These are phyloP conservation scores for Megaleporinus macrocephalus DNA, from an alignment of 2,113 vertebrate species.

Conservation along the genomic window DNA sequence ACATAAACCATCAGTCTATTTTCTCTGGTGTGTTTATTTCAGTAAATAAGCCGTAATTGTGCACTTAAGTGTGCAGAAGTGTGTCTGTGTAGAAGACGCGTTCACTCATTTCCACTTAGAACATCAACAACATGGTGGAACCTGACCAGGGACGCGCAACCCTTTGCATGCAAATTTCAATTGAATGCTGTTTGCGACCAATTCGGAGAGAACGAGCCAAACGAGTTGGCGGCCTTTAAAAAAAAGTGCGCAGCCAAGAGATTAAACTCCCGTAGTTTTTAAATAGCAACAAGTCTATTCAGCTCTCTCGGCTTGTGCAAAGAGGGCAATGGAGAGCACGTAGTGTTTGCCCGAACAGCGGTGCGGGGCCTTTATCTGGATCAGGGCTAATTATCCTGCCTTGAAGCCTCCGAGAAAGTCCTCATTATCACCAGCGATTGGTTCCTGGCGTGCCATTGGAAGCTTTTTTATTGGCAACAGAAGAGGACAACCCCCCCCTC, in stretches of 20 bases:
- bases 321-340: neutral
- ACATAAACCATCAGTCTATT: too few relatives aligned
- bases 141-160: too few relatives aligned
- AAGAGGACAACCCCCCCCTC: slow-evolving; percentile 47
- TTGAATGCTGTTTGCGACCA: neutral
- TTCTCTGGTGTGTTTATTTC: too few relatives aligned
- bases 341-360: slow-evolving; percentile 45
- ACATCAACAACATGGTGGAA: too few relatives aligned
- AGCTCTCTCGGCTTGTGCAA: neutral
- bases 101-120: too few relatives aligned
- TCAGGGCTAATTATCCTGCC: slow-evolving; percentile 72
- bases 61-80: too few relatives aligned
- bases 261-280: neutral
- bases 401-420: slow-evolving; percentile 68
- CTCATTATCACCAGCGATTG: slow-evolving; percentile 71
- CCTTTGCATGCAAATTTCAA: too few relatives aligned
- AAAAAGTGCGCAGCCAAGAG: neutral
- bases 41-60: too few relatives aligned
- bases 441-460: slow-evolving; percentile 70
- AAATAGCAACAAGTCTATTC: neutral
- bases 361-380: slow-evolving; percentile 65
- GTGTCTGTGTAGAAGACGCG: too few relatives aligned
- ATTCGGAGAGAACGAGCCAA: neutral
- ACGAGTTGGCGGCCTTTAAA: neutral
- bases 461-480: slow-evolving; percentile 56